A percentile compares a stretch with the other conserved stretches of the same genome.
These are phyloP conservation scores for Plusia festucae DNA, from an alignment of 2,888 invertebrate genomes.

Conservation along the genomic window DNA sequence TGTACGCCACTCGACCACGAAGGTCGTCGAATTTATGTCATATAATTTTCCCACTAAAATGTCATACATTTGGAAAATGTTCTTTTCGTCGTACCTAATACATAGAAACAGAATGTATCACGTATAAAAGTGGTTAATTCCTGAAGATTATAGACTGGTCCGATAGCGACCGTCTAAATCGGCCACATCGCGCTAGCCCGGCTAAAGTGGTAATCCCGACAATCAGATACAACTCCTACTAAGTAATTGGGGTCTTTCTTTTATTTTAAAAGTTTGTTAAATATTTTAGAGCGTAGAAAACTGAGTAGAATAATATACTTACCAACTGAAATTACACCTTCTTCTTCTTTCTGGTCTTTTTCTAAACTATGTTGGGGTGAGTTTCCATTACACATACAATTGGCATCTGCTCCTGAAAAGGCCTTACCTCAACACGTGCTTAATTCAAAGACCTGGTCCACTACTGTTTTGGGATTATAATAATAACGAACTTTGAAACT, in stretches of 20 bases:
- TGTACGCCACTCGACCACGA: too few relatives aligned
- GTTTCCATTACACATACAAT: too few relatives aligned
- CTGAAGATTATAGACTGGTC: conserved; percentile 26
- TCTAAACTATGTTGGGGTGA: too few relatives aligned
- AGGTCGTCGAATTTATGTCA: neutral
- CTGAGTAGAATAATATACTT: too few relatives aligned
- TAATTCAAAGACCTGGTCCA: too few relatives aligned
- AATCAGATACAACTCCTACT: conserved; percentile 17
- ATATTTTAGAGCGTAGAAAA: neutral
- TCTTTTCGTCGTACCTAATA: neutral
- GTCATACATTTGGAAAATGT: neutral
- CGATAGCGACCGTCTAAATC: conserved; percentile 19
- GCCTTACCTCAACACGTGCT: too few relatives aligned
- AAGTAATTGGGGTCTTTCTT: neutral
- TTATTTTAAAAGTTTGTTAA: neutral
- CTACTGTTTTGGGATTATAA: too few relatives aligned
- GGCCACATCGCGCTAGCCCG: conserved; percentile 26
- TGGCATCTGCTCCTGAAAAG: too few relatives aligned
- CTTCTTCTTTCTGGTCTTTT: too few relatives aligned
- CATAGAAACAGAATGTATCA: conserved; percentile 13
- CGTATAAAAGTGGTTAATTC: conserved; percentile 34
- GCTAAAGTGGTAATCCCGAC: conserved; percentile 28
- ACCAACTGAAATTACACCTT: too few relatives aligned
- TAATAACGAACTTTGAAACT: too few relatives aligned
- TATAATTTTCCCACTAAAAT: neutral